Percentiles rank a stretch among this genome's conserved stretches.
phyloP scores from a whole-genome alignment of 2,797 vertebrate genomes.

The Liasis olivaceus region DNA sequence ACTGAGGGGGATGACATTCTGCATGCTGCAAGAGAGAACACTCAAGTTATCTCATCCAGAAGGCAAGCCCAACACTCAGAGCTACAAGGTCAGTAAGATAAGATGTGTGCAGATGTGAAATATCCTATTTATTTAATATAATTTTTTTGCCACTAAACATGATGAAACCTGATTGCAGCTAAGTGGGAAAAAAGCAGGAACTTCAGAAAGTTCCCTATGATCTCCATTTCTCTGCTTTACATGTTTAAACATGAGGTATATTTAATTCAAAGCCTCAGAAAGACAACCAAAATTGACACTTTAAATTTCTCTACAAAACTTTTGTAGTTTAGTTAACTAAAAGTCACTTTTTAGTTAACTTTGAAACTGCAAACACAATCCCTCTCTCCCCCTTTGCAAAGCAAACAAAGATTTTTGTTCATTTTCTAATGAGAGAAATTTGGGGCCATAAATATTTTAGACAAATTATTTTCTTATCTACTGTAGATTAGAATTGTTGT shows the following conservation, averaged over 20 bases:
- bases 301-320: neutral
- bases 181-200: neutral
- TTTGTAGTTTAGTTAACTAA: neutral
- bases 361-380: neutral
- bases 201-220: neutral
- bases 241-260: neutral
- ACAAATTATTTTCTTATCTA: neutral
- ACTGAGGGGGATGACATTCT: slow-evolving; percentile 88
- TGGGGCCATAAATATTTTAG: neutral
- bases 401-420: neutral
- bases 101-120: neutral
- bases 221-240: too few relatives aligned
- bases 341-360: neutral
- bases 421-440: neutral
- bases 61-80: slow-evolving; percentile 54
- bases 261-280: neutral
- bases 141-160: neutral
- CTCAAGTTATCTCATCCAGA: neutral
- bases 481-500: neutral
- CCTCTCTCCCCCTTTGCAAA: neutral
- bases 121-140: neutral
- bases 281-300: neutral
- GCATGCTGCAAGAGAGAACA: slow-evolving; percentile 77
- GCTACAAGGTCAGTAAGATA: neutral
- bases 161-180: neutral